A percentile compares a stretch with the other conserved stretches of the same genome.
These are phyloP conservation scores for Catamblyrhynchus diadema DNA, from an alignment of 2,797 vertebrate species.

Conservation along the genomic window DNA sequence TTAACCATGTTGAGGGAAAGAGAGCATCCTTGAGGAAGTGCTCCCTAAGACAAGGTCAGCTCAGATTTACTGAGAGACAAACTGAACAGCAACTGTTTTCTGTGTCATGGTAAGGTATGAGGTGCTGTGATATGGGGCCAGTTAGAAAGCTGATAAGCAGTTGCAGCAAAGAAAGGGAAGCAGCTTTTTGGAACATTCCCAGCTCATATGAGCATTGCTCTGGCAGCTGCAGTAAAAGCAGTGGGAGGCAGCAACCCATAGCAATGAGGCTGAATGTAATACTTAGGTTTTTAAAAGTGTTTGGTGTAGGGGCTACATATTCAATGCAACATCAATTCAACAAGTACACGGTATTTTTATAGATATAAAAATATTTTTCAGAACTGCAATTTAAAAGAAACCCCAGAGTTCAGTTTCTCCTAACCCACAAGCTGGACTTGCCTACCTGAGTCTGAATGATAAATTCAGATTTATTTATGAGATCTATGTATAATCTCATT, in stretches of 20 bases:
- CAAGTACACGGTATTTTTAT: background rate
- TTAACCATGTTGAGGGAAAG: background rate
- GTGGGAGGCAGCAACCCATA: constrained; percentile 35
- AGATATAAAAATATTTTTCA: background rate
- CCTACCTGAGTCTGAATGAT: background rate
- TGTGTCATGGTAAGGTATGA: background rate
- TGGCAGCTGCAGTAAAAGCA: constrained; percentile 42
- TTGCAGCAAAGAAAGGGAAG: background rate
- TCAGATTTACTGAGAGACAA: background rate
- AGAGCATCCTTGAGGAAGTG: background rate
- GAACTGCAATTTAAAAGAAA: background rate
- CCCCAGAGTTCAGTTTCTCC: background rate
- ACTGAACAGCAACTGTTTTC: background rate
- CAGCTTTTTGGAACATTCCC: constrained; percentile 45
- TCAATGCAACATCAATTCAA: background rate
- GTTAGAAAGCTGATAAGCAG: constrained; percentile 27
- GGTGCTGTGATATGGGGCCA: background rate
- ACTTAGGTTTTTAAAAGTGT: background rate
- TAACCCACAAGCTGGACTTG: background rate
- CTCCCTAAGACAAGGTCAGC: background rate
- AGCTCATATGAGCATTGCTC: background rate
- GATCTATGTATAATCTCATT: background rate
- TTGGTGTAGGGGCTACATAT: background rate
- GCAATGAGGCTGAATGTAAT: constrained; percentile 34
- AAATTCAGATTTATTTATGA: background rate